Evolutionary conservation across 2,888 invertebrate genomes (phyloP).

Genomic region (Acronicta alni): DNA sequence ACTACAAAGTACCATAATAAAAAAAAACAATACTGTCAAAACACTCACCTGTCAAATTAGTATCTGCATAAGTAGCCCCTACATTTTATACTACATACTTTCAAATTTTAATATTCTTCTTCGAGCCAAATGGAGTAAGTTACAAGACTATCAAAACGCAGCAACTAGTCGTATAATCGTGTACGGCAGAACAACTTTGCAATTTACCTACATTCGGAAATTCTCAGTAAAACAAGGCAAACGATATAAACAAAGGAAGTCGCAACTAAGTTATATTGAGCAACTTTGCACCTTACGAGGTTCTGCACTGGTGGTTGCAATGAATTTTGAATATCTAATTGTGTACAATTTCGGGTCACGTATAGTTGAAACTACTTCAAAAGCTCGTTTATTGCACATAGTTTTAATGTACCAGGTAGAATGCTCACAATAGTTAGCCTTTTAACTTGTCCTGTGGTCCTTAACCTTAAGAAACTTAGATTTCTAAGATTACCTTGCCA

Average conservation of each 20-base stretch:
- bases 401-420: not conserved
- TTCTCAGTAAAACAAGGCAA: slow-evolving; percentile 65
- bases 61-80: too few species aligned
- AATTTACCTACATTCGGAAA: slow-evolving; percentile 63
- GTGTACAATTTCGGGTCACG: slow-evolving; percentile 50
- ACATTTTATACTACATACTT: not conserved
- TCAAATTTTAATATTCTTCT: not conserved
- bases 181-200: slow-evolving; percentile 53
- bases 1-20: too few species aligned
- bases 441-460: not conserved
- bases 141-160: slow-evolving; percentile 42
- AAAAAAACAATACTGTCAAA: too few species aligned
- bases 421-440: not conserved
- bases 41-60: too few species aligned
- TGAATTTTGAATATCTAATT: slow-evolving; percentile 61
- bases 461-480: too few species aligned
- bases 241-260: slow-evolving; percentile 66
- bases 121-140: slow-evolving; percentile 33
- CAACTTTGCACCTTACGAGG: slow-evolving; percentile 66
- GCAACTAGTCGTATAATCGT: slow-evolving; percentile 42
- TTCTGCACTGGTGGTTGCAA: slow-evolving; percentile 52
- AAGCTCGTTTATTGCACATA: slow-evolving; percentile 10
- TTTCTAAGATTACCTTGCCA: too few species aligned
- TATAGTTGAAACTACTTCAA: slow-evolving; percentile 36
- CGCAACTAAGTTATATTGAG: slow-evolving; percentile 70